These are phyloP conservation scores for Poecile montanus DNA, from an alignment of 2,797 vertebrate genomes.

Conservation along the genomic window DNA sequence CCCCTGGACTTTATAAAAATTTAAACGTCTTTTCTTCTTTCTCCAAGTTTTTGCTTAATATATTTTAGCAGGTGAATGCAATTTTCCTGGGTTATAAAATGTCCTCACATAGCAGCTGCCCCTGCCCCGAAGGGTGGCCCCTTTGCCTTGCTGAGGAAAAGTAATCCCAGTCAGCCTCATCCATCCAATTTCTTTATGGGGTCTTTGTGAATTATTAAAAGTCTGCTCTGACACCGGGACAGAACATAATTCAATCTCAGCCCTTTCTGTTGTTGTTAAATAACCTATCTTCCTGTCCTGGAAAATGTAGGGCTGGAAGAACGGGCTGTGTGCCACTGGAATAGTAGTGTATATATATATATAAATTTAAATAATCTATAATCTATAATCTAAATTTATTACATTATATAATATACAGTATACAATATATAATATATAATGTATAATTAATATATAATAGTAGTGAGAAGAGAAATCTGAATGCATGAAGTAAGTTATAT, in stretches of 20 bases:
- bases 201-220: not conserved
- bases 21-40: not conserved
- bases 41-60: not conserved
- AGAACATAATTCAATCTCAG: not conserved
- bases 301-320: not conserved
- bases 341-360: too few species aligned
- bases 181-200: not conserved
- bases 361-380: too few species aligned
- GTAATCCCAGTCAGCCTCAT: not conserved
- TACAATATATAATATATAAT: too few species aligned
- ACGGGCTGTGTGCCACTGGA: not conserved
- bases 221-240: not conserved
- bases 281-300: not conserved
- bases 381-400: too few species aligned
- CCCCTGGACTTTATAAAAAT: not conserved
- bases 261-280: not conserved
- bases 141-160: not conserved
- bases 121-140: not conserved
- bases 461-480: not conserved
- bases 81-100: not conserved
- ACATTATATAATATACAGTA: too few species aligned
- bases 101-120: not conserved
- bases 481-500: not conserved
- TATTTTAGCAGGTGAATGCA: not conserved
- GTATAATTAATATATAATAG: too few species aligned